Evolutionary conservation across 2,888 invertebrate species (phyloP).

Genomic region (Drosophila melanocephala): DNA sequence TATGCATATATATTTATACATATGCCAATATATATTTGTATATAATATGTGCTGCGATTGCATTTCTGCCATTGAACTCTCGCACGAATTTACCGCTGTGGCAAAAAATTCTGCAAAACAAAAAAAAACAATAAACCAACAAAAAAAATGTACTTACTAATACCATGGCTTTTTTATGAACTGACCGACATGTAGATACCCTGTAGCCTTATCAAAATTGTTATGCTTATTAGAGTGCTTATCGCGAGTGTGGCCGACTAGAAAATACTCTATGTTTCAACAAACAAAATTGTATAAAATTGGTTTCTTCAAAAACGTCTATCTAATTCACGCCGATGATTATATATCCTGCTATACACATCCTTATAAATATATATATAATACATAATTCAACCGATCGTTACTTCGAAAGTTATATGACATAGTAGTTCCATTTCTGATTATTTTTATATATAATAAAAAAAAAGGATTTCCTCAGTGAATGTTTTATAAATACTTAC

Average conservation of each 20-base stretch:
- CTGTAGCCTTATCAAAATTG: neutral
- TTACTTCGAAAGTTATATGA: neutral
- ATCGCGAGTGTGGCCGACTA: neutral
- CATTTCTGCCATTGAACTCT: conserved; percentile 56
- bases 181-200: neutral
- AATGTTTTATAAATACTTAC: neutral
- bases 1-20: neutral
- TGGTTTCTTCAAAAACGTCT: neutral
- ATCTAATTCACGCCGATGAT: neutral
- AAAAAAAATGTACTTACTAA: neutral
- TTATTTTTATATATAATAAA: neutral
- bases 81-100: conserved; percentile 11
- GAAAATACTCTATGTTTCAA: neutral
- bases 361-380: neutral
- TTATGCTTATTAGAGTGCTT: too few species aligned
- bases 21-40: neutral
- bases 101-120: conserved; percentile 1
- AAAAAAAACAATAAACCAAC: neutral
- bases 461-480: neutral
- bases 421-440: neutral
- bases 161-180: neutral
- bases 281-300: neutral
- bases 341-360: neutral
- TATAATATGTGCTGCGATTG: conserved; percentile 28
- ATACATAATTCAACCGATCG: too few species aligned